These are phyloP conservation scores for Gila orcuttii DNA, from an alignment of 2,113 vertebrate species.

Conservation along the genomic window DNA sequence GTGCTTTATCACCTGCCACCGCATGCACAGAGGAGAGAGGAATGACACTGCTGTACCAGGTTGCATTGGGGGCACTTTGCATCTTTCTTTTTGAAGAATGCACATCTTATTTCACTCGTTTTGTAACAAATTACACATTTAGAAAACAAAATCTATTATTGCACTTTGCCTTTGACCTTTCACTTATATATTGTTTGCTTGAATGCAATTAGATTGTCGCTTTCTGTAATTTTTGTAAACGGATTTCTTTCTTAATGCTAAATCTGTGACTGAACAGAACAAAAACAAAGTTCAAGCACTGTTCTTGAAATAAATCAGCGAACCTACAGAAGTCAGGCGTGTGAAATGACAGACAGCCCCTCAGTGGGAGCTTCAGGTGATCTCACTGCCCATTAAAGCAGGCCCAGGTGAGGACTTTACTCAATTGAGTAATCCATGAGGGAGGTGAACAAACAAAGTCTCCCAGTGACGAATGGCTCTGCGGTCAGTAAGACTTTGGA, in stretches of 20 bases:
- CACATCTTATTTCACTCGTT: slow-evolving; percentile 8
- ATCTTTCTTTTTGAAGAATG: slow-evolving; percentile 8
- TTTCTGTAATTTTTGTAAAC: slow-evolving; percentile 1
- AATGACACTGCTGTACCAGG: slow-evolving; percentile 41
- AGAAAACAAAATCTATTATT: not conserved
- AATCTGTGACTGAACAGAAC: not conserved
- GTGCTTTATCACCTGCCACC: slow-evolving; percentile 65
- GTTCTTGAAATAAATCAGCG: slow-evolving; percentile 26
- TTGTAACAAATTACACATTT: slow-evolving; percentile 2
- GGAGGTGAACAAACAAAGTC: slow-evolving; percentile 50
- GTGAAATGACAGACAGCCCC: slow-evolving; percentile 27
- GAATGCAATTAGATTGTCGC: not conserved
- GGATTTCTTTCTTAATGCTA: not conserved
- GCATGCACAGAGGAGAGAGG: slow-evolving; percentile 46
- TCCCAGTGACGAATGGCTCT: slow-evolving; percentile 50
- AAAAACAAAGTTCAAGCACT: not conserved
- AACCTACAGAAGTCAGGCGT: slow-evolving; percentile 29
- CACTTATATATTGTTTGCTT: not conserved
- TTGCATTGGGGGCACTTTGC: slow-evolving; percentile 44
- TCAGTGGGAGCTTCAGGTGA: slow-evolving; percentile 11
- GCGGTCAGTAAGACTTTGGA: slow-evolving; percentile 58
- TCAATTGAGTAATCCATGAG: slow-evolving; percentile 32
- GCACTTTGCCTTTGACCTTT: not conserved
- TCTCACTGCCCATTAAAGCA: slow-evolving; percentile 17
- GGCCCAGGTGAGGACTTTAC: slow-evolving; percentile 44